Evolutionary conservation across 2,113 vertebrate genomes (phyloP).

Genomic region (Papio anubis): DNA sequence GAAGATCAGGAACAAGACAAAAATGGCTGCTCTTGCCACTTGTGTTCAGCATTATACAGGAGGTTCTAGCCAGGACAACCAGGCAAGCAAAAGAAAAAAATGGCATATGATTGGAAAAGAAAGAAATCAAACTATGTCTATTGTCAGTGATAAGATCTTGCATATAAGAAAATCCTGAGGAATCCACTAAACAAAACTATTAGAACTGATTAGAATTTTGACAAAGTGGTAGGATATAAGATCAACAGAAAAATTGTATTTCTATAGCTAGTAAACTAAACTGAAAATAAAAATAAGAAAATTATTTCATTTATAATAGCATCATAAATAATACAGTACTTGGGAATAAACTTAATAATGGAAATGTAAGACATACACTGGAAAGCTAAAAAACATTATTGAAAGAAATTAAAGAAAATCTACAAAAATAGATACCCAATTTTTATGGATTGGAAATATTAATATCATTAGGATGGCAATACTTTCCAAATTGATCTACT

Average conservation of each 20-base stretch:
- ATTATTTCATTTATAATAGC: background rate
- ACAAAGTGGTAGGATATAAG: background rate
- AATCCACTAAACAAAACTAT: background rate
- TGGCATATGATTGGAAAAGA: background rate
- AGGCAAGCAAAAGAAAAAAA: background rate
- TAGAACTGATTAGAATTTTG: background rate
- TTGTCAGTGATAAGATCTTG: background rate
- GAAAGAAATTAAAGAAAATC: background rate
- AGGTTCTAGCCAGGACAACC: background rate
- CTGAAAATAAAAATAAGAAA: background rate
- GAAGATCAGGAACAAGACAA: background rate
- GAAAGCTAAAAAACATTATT: background rate
- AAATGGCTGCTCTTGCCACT: background rate
- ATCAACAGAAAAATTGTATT: background rate
- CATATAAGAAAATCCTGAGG: background rate
- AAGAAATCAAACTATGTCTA: background rate
- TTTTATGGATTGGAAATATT: background rate
- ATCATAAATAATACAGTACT: background rate
- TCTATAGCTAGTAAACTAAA: background rate
- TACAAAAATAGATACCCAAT: background rate
- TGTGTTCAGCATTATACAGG: background rate
- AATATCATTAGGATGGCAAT: background rate
- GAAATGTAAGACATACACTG: background rate
- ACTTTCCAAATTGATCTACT: background rate
- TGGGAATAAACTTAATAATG: background rate